These are phyloP conservation scores for Rhagium mordax DNA, from an alignment of 2,888 invertebrate species.

Conservation along the genomic window DNA sequence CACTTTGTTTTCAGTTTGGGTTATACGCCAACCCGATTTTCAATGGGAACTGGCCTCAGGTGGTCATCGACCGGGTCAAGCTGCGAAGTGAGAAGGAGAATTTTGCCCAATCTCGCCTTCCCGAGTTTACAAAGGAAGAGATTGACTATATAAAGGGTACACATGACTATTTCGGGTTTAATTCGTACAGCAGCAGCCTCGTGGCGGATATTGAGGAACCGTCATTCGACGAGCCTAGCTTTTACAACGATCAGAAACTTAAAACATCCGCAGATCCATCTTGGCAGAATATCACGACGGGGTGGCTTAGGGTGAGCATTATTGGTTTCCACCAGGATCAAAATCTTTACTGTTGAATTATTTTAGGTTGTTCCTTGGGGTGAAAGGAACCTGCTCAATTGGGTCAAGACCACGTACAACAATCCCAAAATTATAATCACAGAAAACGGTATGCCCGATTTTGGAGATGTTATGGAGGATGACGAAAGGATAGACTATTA, in stretches of 20 bases:
- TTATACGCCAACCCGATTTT: constrained; percentile 74
- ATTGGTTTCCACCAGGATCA: too few species aligned
- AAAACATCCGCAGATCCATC: neutral
- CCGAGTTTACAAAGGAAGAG: constrained; percentile 75
- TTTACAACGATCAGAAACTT: constrained; percentile 27
- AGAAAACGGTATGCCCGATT: constrained; percentile 74
- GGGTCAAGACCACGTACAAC: constrained; percentile 65
- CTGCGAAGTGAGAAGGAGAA: constrained; percentile 69
- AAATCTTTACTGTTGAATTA: constrained; percentile 66
- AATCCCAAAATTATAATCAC: constrained; percentile 74
- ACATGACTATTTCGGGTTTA: constrained; percentile 83
- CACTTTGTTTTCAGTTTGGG: constrained; percentile 41
- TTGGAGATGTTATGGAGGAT: constrained; percentile 71
- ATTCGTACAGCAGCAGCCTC: constrained; percentile 78
- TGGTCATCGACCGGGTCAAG: constrained; percentile 75
- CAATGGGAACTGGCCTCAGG: constrained; percentile 77
- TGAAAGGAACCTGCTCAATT: constrained; percentile 72
- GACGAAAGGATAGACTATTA: constrained; percentile 69
- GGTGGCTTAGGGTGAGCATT: neutral
- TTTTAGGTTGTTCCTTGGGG: constrained; percentile 73
- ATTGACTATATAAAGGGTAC: constrained; percentile 74
- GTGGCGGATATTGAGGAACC: constrained; percentile 57
- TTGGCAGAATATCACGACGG: neutral
- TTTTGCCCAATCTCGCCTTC: constrained; percentile 75
- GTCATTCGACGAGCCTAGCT: constrained; percentile 28